Conservation (phyloP, 2,888 invertebrate genomes). For the Diarsia rubi region DNA sequence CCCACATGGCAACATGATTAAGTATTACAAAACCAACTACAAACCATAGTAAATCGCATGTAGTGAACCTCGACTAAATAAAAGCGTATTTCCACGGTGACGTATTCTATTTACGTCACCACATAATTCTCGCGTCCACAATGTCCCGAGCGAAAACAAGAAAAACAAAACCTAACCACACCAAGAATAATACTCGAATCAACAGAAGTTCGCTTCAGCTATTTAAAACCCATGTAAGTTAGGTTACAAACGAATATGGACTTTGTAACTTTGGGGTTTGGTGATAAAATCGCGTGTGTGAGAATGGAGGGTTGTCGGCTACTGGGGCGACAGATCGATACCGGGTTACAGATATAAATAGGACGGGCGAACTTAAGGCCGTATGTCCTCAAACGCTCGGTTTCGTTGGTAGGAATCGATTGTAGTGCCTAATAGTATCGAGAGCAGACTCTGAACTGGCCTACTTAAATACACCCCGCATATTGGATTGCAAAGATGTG, state of each 20-base stretch:
- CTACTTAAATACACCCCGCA: conserved; percentile 59
- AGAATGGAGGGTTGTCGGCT: conserved; percentile 83
- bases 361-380: conserved; percentile 84
- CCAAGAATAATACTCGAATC: conserved; percentile 72
- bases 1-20: neutral
- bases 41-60: conserved; percentile 23
- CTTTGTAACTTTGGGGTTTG: conserved; percentile 73
- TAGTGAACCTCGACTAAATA: conserved; percentile 16
- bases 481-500: conserved; percentile 44
- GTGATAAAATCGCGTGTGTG: conserved; percentile 76
- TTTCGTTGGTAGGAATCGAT: conserved; percentile 84
- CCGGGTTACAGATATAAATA: conserved; percentile 88
- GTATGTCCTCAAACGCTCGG: conserved; percentile 78
- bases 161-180: conserved; percentile 62
- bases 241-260: conserved; percentile 69
- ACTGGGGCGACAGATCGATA: conserved; percentile 89
- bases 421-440: conserved; percentile 68
- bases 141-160: conserved; percentile 64
- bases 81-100: conserved; percentile 32
- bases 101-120: conserved; percentile 60
- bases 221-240: conserved; percentile 74
- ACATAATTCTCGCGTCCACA: conserved; percentile 52
- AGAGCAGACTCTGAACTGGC: conserved; percentile 41
- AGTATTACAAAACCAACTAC: conserved; percentile 27
- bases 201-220: conserved; percentile 77